These are phyloP conservation scores for Empidonax traillii DNA, from an alignment of 2,113 vertebrate genomes.

Conservation along the genomic window DNA sequence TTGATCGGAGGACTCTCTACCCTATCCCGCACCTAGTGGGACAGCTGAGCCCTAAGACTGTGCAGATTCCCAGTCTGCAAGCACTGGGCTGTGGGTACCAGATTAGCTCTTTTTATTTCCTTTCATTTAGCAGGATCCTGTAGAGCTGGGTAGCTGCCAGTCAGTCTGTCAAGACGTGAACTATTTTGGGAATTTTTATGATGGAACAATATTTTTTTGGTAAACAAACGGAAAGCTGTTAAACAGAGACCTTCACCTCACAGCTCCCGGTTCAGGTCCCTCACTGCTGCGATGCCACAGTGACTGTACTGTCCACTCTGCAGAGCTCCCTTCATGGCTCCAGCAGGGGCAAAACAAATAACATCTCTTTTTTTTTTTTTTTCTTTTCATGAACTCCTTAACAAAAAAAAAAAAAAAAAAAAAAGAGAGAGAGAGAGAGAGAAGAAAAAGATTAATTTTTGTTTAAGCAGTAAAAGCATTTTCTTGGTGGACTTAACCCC, in stretches of 20 bases:
- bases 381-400: constrained; percentile 25
- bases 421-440: too few species aligned
- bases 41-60: not conserved
- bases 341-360: constrained; percentile 66
- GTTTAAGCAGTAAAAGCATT: not conserved
- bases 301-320: constrained; percentile 66
- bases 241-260: constrained; percentile 74
- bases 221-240: constrained; percentile 81
- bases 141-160: constrained; percentile 77
- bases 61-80: constrained; percentile 35
- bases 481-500: constrained; percentile 23
- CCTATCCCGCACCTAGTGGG: not conserved
- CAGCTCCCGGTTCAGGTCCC: constrained; percentile 71
- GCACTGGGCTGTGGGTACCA: not conserved
- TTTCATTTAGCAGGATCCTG: constrained; percentile 69
- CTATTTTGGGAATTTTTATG: constrained; percentile 86
- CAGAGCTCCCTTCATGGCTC: constrained; percentile 50
- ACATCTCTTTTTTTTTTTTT: not conserved
- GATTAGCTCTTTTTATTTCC: constrained; percentile 66
- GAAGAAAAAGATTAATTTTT: not conserved
- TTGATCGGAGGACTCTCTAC: not conserved
- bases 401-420: not conserved
- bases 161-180: constrained; percentile 76
- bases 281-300: constrained; percentile 65
- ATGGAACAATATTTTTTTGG: constrained; percentile 83